Conservation (phyloP, 2,797 vertebrate species). For the Gorsachius magnificus region DNA sequence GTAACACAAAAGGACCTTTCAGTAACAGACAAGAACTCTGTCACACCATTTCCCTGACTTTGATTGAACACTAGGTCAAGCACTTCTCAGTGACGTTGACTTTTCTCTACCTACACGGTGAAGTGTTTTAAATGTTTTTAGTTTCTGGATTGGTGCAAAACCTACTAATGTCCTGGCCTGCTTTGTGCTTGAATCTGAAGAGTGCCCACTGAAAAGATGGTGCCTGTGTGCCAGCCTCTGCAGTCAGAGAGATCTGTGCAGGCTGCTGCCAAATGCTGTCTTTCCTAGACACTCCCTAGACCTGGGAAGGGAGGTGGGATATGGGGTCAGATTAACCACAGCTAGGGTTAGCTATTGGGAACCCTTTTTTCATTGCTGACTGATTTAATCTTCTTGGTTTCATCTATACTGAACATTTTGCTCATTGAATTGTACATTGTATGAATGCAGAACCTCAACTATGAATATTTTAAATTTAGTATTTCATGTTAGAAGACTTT, state of each 20-base stretch:
- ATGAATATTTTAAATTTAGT: not conserved
- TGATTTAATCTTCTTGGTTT: not conserved
- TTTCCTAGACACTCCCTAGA: not conserved
- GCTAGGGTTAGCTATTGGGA: not conserved
- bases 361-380: not conserved
- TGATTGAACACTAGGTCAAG: not conserved
- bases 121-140: not conserved
- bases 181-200: not conserved
- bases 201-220: not conserved
- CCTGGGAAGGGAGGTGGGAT: not conserved
- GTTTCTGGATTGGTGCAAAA: not conserved
- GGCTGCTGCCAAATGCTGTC: not conserved
- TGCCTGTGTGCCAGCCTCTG: not conserved
- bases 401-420: not conserved
- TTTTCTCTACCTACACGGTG: not conserved
- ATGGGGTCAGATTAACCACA: not conserved
- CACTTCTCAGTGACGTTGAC: not conserved
- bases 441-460: not conserved
- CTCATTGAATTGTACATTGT: not conserved
- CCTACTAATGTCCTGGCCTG: not conserved
- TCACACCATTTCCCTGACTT: not conserved
- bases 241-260: not conserved
- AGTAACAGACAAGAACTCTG: not conserved
- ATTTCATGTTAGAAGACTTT: not conserved
- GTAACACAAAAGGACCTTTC: not conserved